Conservation (phyloP, 2,113 vertebrate species). For the Hypanus sabinus region DNA sequence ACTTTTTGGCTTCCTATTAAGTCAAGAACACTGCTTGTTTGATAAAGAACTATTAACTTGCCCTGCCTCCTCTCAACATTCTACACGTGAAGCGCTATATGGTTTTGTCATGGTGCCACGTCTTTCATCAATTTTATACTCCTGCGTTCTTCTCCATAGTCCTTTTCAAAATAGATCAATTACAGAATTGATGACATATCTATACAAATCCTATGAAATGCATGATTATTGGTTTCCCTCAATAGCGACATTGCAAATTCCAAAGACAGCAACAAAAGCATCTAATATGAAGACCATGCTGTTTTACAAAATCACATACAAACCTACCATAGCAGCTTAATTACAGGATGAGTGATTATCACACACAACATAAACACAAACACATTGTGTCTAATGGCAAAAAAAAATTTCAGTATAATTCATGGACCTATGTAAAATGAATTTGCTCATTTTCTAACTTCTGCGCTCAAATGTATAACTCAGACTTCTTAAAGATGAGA, state of each 20-base stretch:
- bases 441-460: background rate
- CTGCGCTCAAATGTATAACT: background rate
- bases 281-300: background rate
- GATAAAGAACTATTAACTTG: background rate
- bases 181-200: background rate
- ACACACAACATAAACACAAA: background rate
- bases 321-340: background rate
- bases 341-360: background rate
- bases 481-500: background rate
- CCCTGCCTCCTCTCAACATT: background rate
- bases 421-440: background rate
- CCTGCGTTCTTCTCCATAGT: background rate
- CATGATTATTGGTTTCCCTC: background rate
- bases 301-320: background rate
- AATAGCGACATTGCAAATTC: background rate
- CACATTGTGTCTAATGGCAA: background rate
- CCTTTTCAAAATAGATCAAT: background rate
- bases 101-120: background rate
- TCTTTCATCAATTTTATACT: background rate
- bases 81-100: background rate
- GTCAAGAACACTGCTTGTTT: background rate
- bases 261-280: background rate
- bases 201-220: background rate
- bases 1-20: background rate
- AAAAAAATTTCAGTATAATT: background rate